These are phyloP conservation scores for Acanthurus leucopareius DNA, from an alignment of 2,797 vertebrate species.

Conservation along the genomic window DNA sequence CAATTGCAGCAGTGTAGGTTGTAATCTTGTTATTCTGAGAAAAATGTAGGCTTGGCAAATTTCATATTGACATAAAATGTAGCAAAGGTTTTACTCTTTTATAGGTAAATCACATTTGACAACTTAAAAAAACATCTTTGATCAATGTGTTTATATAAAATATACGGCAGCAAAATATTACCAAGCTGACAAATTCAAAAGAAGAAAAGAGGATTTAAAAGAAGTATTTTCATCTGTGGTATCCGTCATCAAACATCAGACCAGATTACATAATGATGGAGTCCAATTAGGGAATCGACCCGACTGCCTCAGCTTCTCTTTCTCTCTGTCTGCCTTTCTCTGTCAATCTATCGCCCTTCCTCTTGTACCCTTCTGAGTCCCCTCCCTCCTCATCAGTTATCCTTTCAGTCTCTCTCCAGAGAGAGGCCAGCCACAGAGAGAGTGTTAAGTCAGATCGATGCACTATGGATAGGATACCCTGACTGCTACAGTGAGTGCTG, in stretches of 20 bases:
- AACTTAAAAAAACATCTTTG: too few relatives aligned
- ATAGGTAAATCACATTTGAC: too few relatives aligned
- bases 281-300: slow-evolving; percentile 27
- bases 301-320: slow-evolving; percentile 16
- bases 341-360: slow-evolving; percentile 28
- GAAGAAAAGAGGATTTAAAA: too few relatives aligned
- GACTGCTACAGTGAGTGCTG: slow-evolving; percentile 54
- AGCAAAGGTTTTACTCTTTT: too few relatives aligned
- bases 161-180: too few relatives aligned
- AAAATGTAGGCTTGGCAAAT: too few relatives aligned
- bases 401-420: slow-evolving; percentile 31
- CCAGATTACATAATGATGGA: slow-evolving; percentile 41
- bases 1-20: too few relatives aligned
- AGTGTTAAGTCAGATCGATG: slow-evolving; percentile 56
- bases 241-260: slow-evolving; percentile 29
- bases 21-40: too few relatives aligned
- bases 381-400: slow-evolving; percentile 11
- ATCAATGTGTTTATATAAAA: too few relatives aligned
- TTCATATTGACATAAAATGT: too few relatives aligned
- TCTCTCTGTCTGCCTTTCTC: slow-evolving; percentile 32
- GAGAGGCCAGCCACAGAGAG: slow-evolving; percentile 33
- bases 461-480: slow-evolving; percentile 31
- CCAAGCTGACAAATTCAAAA: not conserved
- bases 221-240: not conserved
- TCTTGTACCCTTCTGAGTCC: not conserved